phyloP scores from a whole-genome alignment of 2,797 vertebrate genomes.

The Poeciliopsis presidionis region DNA sequence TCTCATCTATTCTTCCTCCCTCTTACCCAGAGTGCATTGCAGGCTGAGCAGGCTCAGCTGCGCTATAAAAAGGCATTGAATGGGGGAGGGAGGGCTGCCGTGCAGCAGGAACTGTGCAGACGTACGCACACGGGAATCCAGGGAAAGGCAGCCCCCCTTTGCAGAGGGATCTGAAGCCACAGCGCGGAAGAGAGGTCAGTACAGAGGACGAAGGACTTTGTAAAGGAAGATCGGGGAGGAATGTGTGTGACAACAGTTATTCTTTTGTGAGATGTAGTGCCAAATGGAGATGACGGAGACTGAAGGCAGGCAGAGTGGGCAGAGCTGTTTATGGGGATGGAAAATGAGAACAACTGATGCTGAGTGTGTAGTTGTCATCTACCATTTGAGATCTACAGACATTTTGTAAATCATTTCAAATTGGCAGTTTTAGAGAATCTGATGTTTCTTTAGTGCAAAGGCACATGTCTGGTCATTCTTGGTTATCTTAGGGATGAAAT shows the following conservation, averaged over 20 bases:
- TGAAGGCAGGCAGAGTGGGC: slow-evolving; percentile 44
- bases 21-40: slow-evolving; percentile 78
- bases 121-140: slow-evolving; percentile 68
- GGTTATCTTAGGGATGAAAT: background rate
- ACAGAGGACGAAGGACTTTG: slow-evolving; percentile 68
- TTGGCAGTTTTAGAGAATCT: slow-evolving; percentile 5
- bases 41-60: slow-evolving; percentile 70
- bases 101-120: slow-evolving; percentile 79
- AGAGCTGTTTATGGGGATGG: slow-evolving; percentile 49
- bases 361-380: slow-evolving; percentile 23
- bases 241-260: slow-evolving; percentile 15
- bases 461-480: slow-evolving; percentile 18
- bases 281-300: slow-evolving; percentile 34
- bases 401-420: slow-evolving; percentile 14
- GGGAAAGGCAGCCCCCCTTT: slow-evolving; percentile 66
- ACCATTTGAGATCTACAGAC: slow-evolving; percentile 27
- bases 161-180: slow-evolving; percentile 74
- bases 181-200: slow-evolving; percentile 80
- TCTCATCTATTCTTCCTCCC: slow-evolving; percentile 35
- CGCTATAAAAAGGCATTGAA: slow-evolving; percentile 80
- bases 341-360: slow-evolving; percentile 28
- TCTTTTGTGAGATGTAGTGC: slow-evolving; percentile 24
- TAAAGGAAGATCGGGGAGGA: slow-evolving; percentile 39
- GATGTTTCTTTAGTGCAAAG: slow-evolving; percentile 28
- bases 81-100: slow-evolving; percentile 75